These are phyloP conservation scores for Trichogramma pretiosum DNA, from an alignment of 1,140 invertebrate species.

Conservation along the genomic window DNA sequence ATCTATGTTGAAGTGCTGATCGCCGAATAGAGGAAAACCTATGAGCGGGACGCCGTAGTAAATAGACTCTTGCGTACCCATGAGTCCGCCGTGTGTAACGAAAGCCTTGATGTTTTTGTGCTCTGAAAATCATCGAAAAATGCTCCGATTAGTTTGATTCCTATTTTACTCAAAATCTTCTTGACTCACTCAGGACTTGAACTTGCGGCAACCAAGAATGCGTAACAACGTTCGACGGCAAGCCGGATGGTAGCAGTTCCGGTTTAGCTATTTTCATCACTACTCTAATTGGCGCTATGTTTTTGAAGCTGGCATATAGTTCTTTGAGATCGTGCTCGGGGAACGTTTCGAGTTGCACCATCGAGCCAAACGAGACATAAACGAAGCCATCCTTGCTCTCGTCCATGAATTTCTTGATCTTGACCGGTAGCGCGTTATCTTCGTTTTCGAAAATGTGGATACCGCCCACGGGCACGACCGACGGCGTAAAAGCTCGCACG, in stretches of 20 bases:
- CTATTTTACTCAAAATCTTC: no score
- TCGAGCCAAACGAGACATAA: slow-evolving; percentile 33
- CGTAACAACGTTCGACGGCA: slow-evolving; percentile 21
- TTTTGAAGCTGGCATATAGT: slow-evolving; percentile 22
- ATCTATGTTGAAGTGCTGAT: slow-evolving; percentile 26
- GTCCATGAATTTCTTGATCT: slow-evolving; percentile 58
- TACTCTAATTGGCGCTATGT: slow-evolving; percentile 24
- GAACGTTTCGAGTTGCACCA: slow-evolving; percentile 12
- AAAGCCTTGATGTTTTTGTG: slow-evolving; percentile 40
- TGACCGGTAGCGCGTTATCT: background rate
- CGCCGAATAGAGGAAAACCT: slow-evolving; percentile 36
- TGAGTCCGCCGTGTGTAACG: slow-evolving; percentile 44
- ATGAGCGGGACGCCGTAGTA: slow-evolving; percentile 42
- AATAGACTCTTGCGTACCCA: slow-evolving; percentile 42
- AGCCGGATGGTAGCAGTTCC: slow-evolving; percentile 14
- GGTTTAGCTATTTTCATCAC: slow-evolving; percentile 23
- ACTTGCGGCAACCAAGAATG: slow-evolving; percentile 20
- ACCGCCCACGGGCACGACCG: background rate
- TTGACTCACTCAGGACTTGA: slow-evolving; percentile 22
- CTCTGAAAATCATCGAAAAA: slow-evolving; percentile 31
- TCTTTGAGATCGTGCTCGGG: slow-evolving; percentile 10
- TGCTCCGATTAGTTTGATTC: no score
- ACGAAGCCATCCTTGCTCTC: slow-evolving; percentile 59
- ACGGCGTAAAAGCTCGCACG: background rate
- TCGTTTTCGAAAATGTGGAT: background rate